phyloP scores from a whole-genome alignment of 1,140 invertebrate species.

The Drosophila parabipectinata region DNA sequence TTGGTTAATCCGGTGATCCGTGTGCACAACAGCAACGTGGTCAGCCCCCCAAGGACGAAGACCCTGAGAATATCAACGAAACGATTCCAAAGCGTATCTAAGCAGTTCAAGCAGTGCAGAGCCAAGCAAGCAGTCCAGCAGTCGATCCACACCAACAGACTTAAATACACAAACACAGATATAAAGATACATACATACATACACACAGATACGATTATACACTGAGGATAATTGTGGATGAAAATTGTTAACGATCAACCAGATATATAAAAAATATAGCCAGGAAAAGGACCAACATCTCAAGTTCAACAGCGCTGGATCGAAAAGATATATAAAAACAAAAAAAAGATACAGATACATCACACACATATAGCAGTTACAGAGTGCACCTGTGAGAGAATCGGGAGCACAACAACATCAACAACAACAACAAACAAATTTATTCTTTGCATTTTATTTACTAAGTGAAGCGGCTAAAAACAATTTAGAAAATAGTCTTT shows the following conservation, averaged over 20 bases:
- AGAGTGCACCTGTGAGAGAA: slow-evolving; percentile 17
- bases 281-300: slow-evolving; percentile 52
- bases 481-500: slow-evolving; percentile 58
- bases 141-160: slow-evolving; percentile 40
- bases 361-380: slow-evolving; percentile 5
- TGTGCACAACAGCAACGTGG: slow-evolving; percentile 61
- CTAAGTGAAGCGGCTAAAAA: slow-evolving; percentile 65
- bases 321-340: slow-evolving; percentile 21
- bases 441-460: slow-evolving; percentile 79
- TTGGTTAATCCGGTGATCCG: slow-evolving; percentile 32
- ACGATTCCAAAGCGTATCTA: slow-evolving; percentile 81
- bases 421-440: slow-evolving; percentile 21
- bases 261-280: slow-evolving; percentile 8
- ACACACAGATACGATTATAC: slow-evolving; percentile 21
- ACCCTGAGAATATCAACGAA: slow-evolving; percentile 78
- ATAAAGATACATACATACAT: slow-evolving; percentile 14
- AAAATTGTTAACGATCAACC: slow-evolving; percentile 3
- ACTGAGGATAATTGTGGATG: slow-evolving; percentile 32
- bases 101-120: slow-evolving; percentile 51
- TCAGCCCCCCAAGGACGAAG: slow-evolving; percentile 79
- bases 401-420: background rate
- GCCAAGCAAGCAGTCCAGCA: slow-evolving; percentile 47
- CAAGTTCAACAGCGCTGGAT: slow-evolving; percentile 46
- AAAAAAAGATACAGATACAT: slow-evolving; percentile 6
- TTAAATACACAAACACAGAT: slow-evolving; percentile 18